Evolutionary conservation across 2,888 invertebrate species (phyloP).

Genomic region (Eurois occulta): DNA sequence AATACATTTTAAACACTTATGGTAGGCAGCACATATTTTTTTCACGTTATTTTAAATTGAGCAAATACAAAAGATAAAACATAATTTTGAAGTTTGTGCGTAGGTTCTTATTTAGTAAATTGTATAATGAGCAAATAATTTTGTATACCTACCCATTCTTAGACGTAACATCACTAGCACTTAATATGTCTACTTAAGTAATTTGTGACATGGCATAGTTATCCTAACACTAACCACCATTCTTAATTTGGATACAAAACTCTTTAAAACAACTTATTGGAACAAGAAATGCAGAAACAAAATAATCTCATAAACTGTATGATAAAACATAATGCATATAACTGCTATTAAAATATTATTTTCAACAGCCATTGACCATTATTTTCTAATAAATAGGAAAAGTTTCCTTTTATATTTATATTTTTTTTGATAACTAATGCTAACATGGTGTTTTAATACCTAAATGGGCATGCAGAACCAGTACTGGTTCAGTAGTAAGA

Average conservation of each 20-base stretch:
- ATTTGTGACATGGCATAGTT: slow-evolving; percentile 50
- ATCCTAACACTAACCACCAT: slow-evolving; percentile 21
- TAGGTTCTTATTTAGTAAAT: slow-evolving; percentile 1
- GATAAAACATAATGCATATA: slow-evolving; percentile 30
- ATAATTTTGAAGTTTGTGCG: slow-evolving; percentile 27
- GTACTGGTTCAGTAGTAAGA: background rate
- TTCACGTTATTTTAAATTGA: slow-evolving; percentile 42
- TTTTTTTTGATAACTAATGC: slow-evolving; percentile 26
- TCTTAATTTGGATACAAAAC: slow-evolving; percentile 34
- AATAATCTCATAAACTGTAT: slow-evolving; percentile 51
- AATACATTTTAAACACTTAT: slow-evolving; percentile 27
- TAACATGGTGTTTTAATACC: slow-evolving; percentile 1
- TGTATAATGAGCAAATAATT: slow-evolving; percentile 34
- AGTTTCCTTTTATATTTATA: slow-evolving; percentile 29
- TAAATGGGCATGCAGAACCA: background rate
- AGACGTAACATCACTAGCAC: slow-evolving; percentile 10
- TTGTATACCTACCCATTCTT: slow-evolving; percentile 4
- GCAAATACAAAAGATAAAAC: slow-evolving; percentile 37
- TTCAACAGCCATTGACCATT: slow-evolving; percentile 58
- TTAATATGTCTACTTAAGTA: slow-evolving; percentile 13
- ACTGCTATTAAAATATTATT: slow-evolving; percentile 42
- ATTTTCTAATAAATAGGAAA: slow-evolving; percentile 39
- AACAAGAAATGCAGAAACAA: slow-evolving; percentile 59
- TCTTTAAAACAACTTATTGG: slow-evolving; percentile 13
- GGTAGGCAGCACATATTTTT: slow-evolving; percentile 13